A percentile compares a stretch with the other conserved stretches of the same genome.
Evolutionary conservation across 2,797 vertebrate genomes (phyloP).

Genomic region (Monodelphis domestica): DNA sequence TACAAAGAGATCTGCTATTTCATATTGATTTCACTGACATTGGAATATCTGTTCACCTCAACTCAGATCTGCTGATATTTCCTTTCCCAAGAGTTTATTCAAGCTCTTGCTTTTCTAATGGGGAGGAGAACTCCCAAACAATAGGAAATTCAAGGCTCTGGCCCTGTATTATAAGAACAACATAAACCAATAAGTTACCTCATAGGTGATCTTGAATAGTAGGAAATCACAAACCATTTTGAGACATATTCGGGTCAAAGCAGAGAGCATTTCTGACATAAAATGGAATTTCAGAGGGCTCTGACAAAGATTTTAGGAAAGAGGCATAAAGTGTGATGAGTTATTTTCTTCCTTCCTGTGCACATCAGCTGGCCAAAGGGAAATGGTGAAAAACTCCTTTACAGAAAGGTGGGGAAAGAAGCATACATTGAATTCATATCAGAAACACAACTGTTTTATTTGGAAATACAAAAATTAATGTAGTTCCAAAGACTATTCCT

Average conservation of each 20-base stretch:
- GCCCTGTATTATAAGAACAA: slow-evolving; percentile 16
- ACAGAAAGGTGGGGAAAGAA: slow-evolving; percentile 4
- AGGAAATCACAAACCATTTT: slow-evolving; percentile 43
- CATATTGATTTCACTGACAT: not conserved
- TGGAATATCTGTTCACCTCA: slow-evolving; percentile 42
- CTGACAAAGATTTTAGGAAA: slow-evolving; percentile 49
- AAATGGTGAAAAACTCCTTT: slow-evolving; percentile 31
- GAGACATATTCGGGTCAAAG: not conserved
- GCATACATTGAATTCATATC: slow-evolving; percentile 39
- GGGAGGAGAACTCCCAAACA: not conserved
- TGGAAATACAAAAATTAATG: slow-evolving; percentile 45
- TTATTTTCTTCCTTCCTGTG: slow-evolving; percentile 42
- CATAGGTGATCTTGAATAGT: slow-evolving; percentile 36
- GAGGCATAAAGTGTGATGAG: not conserved
- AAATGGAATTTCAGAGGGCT: slow-evolving; percentile 54
- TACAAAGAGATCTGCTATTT: slow-evolving; percentile 51
- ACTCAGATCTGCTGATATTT: slow-evolving; percentile 37
- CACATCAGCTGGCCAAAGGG: slow-evolving; percentile 28
- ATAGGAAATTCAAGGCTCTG: slow-evolving; percentile 39
- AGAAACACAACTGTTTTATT: slow-evolving; percentile 47
- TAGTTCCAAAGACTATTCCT: slow-evolving; percentile 46
- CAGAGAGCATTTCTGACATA: not conserved
- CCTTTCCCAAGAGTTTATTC: slow-evolving; percentile 10
- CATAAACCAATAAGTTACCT: slow-evolving; percentile 69
- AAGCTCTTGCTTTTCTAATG: not conserved